These are phyloP conservation scores for Orchesella flavescens DNA, from an alignment of 2,888 invertebrate genomes.

Conservation along the genomic window DNA sequence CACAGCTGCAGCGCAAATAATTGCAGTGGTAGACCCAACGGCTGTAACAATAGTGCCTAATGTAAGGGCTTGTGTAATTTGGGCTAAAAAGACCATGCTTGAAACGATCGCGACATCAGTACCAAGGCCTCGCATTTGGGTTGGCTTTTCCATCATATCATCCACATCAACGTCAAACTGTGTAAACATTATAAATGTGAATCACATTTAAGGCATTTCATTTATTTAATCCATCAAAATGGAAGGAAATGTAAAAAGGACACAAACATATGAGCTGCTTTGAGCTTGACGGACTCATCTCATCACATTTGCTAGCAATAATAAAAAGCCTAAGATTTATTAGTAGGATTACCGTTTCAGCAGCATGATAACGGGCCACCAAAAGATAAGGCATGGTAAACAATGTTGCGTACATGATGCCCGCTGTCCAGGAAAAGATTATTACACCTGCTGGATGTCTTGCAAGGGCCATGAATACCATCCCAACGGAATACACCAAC, in stretches of 20 bases:
- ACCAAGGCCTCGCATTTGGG: constrained; percentile 88
- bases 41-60: constrained; percentile 88
- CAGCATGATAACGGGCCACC: constrained; percentile 95
- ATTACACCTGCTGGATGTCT: constrained; percentile 86
- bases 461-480: constrained; percentile 88
- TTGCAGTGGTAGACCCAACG: constrained; percentile 89
- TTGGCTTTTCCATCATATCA: constrained; percentile 78
- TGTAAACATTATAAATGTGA: background rate
- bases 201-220: background rate
- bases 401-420: constrained; percentile 96
- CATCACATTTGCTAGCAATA: background rate
- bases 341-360: constrained; percentile 83
- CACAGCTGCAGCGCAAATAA: constrained; percentile 88
- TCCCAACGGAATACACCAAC: constrained; percentile 89
- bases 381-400: constrained; percentile 97
- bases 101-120: constrained; percentile 96
- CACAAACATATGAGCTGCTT: background rate
- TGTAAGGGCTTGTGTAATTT: constrained; percentile 89
- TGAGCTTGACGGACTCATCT: no score
- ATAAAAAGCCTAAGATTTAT: background rate
- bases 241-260: background rate
- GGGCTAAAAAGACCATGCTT: constrained; percentile 96
- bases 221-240: background rate
- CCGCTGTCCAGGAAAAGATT: constrained; percentile 93
- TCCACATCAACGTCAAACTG: constrained; percentile 79